A percentile compares a stretch with the other conserved stretches of the same genome.
Evolutionary conservation across 2,113 vertebrate species (phyloP).

Genomic region (Manacus vitellinus): DNA sequence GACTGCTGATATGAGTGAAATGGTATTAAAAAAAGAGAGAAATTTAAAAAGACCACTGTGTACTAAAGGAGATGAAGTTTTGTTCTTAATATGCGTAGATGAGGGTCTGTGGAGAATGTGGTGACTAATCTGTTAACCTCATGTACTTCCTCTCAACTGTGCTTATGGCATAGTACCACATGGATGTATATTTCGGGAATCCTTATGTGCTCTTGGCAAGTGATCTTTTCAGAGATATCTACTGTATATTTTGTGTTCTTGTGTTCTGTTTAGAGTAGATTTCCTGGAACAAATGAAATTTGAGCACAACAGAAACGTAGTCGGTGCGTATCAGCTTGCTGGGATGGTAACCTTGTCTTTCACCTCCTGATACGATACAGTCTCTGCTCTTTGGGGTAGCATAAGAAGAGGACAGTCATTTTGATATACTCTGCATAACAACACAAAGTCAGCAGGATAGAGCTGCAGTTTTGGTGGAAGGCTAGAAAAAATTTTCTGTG

Average conservation of each 20-base stretch:
- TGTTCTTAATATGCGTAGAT: neutral
- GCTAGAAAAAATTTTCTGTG: neutral
- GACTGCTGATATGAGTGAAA: neutral
- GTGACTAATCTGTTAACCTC: neutral
- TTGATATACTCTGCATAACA: neutral
- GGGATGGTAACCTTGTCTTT: neutral
- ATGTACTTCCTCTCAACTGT: neutral
- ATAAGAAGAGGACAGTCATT: neutral
- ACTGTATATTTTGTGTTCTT: neutral
- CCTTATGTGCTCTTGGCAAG: neutral
- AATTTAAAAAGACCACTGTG: neutral
- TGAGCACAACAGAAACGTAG: neutral
- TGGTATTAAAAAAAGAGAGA: neutral
- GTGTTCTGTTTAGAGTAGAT: neutral
- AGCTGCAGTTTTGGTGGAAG: neutral
- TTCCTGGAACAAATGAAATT: neutral
- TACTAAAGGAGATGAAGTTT: neutral
- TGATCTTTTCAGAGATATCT: neutral
- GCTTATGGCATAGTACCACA: neutral
- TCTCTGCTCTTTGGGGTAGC: neutral
- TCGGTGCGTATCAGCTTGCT: fast-evolving
- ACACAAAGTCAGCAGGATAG: neutral
- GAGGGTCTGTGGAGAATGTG: neutral
- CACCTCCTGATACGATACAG: neutral
- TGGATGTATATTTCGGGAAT: neutral